These are phyloP conservation scores for Genyomyrus donnyi DNA, from an alignment of 2,113 vertebrate species.

Conservation along the genomic window DNA sequence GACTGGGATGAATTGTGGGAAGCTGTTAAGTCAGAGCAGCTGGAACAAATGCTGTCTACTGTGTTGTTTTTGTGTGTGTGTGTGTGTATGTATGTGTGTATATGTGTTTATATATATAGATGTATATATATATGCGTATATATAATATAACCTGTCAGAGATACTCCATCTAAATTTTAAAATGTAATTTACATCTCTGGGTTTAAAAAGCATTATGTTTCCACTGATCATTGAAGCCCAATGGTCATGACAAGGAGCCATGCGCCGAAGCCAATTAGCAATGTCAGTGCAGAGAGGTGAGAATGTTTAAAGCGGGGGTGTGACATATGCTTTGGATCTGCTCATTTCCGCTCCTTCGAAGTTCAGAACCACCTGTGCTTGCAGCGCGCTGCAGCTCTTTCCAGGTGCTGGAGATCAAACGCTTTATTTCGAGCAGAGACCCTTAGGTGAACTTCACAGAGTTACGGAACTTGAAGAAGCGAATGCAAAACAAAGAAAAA, in stretches of 20 bases:
- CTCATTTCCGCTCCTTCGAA: not conserved
- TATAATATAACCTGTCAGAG: not conserved
- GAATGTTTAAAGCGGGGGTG: not conserved
- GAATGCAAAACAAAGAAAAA: not conserved
- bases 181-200: not conserved
- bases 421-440: not conserved
- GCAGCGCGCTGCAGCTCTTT: not conserved
- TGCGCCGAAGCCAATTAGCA: not conserved
- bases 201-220: not conserved
- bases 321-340: not conserved
- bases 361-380: not conserved
- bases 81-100: not conserved
- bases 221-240: not conserved
- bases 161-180: not conserved
- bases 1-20: not conserved
- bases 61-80: not conserved
- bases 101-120: too few species aligned
- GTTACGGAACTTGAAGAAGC: not conserved
- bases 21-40: not conserved
- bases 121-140: not conserved
- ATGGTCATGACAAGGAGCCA: not conserved
- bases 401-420: conserved; percentile 8
- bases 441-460: not conserved
- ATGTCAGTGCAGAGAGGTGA: not conserved
- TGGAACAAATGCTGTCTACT: not conserved